Percentiles rank a stretch among this genome's conserved stretches.
Conservation (phyloP, 2,113 vertebrate species). For the Epinephelus moara region DNA sequence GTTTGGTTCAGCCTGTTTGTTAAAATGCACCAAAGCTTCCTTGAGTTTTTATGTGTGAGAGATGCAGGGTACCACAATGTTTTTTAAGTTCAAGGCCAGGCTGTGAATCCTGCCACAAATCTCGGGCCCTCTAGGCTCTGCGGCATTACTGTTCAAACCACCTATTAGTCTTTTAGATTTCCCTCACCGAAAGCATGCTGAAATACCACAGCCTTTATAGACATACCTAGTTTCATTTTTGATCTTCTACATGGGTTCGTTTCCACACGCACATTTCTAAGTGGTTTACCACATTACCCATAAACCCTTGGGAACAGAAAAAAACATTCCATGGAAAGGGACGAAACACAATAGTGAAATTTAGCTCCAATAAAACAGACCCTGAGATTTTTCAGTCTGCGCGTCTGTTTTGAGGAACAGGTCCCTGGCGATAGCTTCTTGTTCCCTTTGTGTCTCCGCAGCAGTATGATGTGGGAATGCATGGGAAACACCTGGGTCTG, state of each 20-base stretch:
- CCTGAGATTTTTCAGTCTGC: conserved; percentile 45
- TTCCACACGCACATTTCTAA: conserved; percentile 65
- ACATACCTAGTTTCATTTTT: conserved; percentile 70
- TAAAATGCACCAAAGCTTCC: conserved; percentile 10
- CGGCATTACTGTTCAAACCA: conserved; percentile 42
- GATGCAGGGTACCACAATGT: conserved; percentile 18
- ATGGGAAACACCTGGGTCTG: conserved; percentile 48
- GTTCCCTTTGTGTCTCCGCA: not conserved
- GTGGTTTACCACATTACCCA: conserved; percentile 71
- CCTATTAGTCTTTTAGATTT: conserved; percentile 53
- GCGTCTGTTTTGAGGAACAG: conserved; percentile 32
- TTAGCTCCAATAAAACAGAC: conserved; percentile 61
- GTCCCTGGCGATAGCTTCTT: conserved; percentile 36
- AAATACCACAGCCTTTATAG: conserved; percentile 55
- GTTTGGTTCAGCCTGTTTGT: conserved; percentile 14
- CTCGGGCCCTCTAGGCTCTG: conserved; percentile 11
- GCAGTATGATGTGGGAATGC: conserved; percentile 2
- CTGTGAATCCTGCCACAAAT: conserved; percentile 53
- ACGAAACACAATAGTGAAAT: conserved; percentile 53
- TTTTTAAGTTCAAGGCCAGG: conserved; percentile 31
- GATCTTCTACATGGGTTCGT: conserved; percentile 47
- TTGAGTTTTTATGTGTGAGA: conserved; percentile 10
- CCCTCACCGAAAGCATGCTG: conserved; percentile 27
- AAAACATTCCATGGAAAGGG: conserved; percentile 58
- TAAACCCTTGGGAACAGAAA: conserved; percentile 68